phyloP scores from a whole-genome alignment of 1,140 invertebrate species.

The Mesaphorura yosii region DNA sequence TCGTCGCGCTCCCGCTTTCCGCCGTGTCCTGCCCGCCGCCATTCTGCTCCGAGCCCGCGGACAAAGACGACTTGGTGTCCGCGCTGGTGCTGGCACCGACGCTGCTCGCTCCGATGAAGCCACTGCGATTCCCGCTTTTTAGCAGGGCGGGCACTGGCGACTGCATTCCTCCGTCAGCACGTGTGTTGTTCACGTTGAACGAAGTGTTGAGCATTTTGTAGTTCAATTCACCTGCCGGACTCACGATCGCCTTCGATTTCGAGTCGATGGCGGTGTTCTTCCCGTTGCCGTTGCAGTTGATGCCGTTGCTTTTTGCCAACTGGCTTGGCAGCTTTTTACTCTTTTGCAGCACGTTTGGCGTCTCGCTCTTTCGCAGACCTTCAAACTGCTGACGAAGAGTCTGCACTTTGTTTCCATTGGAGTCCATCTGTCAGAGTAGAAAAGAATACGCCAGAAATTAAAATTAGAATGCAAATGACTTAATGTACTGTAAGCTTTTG shows the following conservation, averaged over 20 bases:
- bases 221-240: background rate
- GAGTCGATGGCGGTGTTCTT: background rate
- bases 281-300: background rate
- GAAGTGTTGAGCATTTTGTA: background rate
- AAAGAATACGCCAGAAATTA: no score
- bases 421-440: constrained; percentile 22
- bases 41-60: background rate
- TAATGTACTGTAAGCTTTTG: no score
- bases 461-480: no score
- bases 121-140: background rate
- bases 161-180: background rate
- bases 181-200: background rate
- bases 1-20: background rate
- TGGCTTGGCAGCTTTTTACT: constrained; percentile 4
- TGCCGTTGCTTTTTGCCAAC: background rate
- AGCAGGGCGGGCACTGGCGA: background rate
- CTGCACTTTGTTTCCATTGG: constrained; percentile 25
- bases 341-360: background rate
- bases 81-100: background rate
- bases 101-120: background rate
- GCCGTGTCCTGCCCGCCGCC: background rate
- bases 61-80: background rate
- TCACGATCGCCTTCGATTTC: background rate
- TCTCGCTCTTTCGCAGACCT: constrained; percentile 2
- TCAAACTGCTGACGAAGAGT: constrained; percentile 29